These are phyloP conservation scores for Alethe diademata DNA, from an alignment of 2,113 vertebrate species.

Conservation along the genomic window DNA sequence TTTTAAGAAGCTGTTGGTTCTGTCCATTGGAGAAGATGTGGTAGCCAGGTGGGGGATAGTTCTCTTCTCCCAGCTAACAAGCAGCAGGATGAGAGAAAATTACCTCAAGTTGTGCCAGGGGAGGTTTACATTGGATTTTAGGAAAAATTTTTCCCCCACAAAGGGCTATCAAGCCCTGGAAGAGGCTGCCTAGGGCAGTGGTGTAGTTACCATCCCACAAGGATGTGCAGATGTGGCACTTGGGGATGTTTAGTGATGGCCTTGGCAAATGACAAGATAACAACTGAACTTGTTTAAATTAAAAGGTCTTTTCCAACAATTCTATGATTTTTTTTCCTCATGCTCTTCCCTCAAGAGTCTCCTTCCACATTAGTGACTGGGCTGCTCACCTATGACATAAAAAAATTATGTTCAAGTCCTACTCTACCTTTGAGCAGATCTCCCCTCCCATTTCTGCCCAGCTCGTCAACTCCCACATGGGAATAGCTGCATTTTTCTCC, in stretches of 20 bases:
- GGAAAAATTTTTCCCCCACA: not conserved
- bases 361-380: not conserved
- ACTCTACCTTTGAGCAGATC: not conserved
- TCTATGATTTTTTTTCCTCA: not conserved
- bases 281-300: not conserved
- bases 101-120: not conserved
- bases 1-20: not conserved
- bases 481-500: not conserved
- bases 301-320: not conserved
- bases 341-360: not conserved
- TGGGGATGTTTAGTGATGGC: not conserved
- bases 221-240: rapidly evolving
- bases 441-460: not conserved
- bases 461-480: not conserved
- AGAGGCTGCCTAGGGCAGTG: not conserved
- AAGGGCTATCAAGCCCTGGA: not conserved
- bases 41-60: not conserved
- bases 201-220: not conserved
- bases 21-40: not conserved
- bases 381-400: not conserved
- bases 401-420: not conserved
- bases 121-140: not conserved
- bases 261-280: not conserved
- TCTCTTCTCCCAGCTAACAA: not conserved
- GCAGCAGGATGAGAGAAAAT: not conserved